Evolutionary conservation across 2,888 invertebrate species (phyloP).

Genomic region (Temnothorax rugatulus): DNA sequence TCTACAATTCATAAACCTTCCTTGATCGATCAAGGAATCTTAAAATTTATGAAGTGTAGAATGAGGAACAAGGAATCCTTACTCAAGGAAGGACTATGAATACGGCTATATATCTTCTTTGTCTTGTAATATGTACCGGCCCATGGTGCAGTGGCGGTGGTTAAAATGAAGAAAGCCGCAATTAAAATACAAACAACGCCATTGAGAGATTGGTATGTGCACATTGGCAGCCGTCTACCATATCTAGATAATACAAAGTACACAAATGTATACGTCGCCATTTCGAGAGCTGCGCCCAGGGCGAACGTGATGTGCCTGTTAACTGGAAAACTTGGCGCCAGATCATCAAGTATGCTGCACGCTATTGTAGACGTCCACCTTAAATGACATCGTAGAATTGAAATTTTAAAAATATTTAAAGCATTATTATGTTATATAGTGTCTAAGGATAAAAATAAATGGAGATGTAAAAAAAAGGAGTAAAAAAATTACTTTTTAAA

Average conservation of each 20-base stretch:
- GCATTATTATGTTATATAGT: not conserved
- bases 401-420: not conserved
- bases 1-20: no score
- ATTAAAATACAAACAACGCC: constrained; percentile 85
- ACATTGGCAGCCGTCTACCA: constrained; percentile 86
- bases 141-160: constrained; percentile 63
- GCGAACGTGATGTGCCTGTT: constrained; percentile 87
- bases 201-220: constrained; percentile 84
- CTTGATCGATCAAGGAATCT: no score
- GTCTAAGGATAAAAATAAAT: not conserved
- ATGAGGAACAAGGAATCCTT: no score
- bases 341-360: constrained; percentile 86
- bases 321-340: constrained; percentile 85
- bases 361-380: constrained; percentile 87
- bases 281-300: constrained; percentile 86
- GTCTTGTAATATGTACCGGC: constrained; percentile 69
- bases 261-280: constrained; percentile 84
- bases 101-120: no score
- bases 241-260: constrained; percentile 84
- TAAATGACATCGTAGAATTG: constrained; percentile 48
- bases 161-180: constrained; percentile 80
- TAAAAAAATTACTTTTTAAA: not conserved
- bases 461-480: not conserved
- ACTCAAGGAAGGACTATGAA: no score
- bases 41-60: no score